phyloP scores from a whole-genome alignment of 1,140 invertebrate species.

The Megalonaias nervosa region DNA sequence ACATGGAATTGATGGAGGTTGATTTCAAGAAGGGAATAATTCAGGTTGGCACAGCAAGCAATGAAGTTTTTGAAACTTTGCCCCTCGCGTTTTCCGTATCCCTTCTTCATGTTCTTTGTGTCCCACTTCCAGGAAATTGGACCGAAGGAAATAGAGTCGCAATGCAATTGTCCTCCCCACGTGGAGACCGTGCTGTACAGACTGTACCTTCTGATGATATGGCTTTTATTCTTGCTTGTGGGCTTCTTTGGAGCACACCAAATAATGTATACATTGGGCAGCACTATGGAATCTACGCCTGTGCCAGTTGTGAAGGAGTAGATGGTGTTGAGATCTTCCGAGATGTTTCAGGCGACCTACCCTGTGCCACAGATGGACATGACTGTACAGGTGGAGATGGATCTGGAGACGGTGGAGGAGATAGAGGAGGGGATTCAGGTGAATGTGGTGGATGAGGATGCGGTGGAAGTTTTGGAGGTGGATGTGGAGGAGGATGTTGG shows the following conservation, averaged over 20 bases:
- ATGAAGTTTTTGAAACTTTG: constrained; percentile 56
- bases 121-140: constrained; percentile 38
- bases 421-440: background rate
- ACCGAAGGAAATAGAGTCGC: constrained; percentile 29
- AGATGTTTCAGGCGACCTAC: background rate
- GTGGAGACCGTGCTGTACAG: constrained; percentile 16
- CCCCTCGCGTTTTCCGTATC: constrained; percentile 58
- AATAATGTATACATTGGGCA: constrained; percentile 51
- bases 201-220: constrained; percentile 52
- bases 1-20: background rate
- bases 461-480: background rate
- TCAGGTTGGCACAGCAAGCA: background rate
- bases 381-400: background rate
- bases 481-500: background rate
- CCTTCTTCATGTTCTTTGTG: constrained; percentile 57
- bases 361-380: background rate
- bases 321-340: background rate
- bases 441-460: background rate
- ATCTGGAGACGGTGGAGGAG: background rate
- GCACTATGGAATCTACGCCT: constrained; percentile 26
- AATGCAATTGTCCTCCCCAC: background rate
- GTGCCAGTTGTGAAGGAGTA: constrained; percentile 33
- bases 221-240: constrained; percentile 52
- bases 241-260: constrained; percentile 51
- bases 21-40: constrained; percentile 12